Evolutionary conservation across 1,140 invertebrate genomes (phyloP).

Genomic region (Cardiocondyla obscurior): DNA sequence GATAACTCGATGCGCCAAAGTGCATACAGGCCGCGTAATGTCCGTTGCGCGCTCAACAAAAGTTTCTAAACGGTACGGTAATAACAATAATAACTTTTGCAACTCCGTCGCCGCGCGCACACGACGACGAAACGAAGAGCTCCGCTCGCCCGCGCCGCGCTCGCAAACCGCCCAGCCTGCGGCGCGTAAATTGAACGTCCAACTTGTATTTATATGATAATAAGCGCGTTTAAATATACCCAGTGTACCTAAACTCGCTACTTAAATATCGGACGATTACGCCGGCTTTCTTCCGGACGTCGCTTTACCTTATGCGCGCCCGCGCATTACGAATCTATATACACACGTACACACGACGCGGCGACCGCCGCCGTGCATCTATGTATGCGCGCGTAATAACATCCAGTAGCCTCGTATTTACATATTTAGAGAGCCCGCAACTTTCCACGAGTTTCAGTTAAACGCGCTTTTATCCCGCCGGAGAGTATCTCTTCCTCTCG

Average conservation of each 20-base stretch:
- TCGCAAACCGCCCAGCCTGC: slow-evolving; percentile 61
- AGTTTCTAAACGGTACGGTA: slow-evolving; percentile 83
- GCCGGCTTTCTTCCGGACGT: slow-evolving; percentile 48
- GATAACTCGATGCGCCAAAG: slow-evolving; percentile 60
- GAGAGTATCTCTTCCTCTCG: slow-evolving; percentile 58
- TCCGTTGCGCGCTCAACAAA: slow-evolving; percentile 81
- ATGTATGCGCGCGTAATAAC: slow-evolving; percentile 73
- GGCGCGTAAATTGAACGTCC: slow-evolving; percentile 84
- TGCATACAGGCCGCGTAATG: slow-evolving; percentile 61
- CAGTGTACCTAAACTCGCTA: slow-evolving; percentile 82
- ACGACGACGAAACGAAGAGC: slow-evolving; percentile 17
- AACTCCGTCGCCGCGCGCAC: slow-evolving; percentile 77
- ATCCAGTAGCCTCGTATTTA: slow-evolving; percentile 72
- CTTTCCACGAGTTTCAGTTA: slow-evolving; percentile 76
- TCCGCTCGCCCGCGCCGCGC: background rate
- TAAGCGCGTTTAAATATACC: slow-evolving; percentile 84
- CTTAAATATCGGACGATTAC: slow-evolving; percentile 83
- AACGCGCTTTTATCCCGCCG: slow-evolving; percentile 68
- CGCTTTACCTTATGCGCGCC: slow-evolving; percentile 32
- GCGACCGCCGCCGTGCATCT: slow-evolving; percentile 11
- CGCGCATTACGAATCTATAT: slow-evolving; percentile 34
- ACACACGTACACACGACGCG: background rate
- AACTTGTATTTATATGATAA: slow-evolving; percentile 85
- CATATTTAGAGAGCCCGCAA: slow-evolving; percentile 73
- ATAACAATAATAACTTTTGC: slow-evolving; percentile 84